Conservation (phyloP, 2,888 invertebrate species). For the Patella ulyssiponensis region DNA sequence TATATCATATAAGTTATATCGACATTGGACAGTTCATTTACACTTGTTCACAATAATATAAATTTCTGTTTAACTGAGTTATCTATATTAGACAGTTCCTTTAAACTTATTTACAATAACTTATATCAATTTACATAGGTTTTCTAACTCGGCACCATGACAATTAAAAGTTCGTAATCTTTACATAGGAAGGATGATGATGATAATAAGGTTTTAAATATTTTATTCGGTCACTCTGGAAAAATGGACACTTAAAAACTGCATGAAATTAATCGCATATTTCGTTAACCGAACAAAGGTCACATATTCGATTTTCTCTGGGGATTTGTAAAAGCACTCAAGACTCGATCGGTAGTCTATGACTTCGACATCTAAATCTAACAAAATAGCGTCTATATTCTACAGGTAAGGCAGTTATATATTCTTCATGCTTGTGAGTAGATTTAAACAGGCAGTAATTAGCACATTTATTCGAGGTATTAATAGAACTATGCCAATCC, state of each 20-base stretch:
- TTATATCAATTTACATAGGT: no score
- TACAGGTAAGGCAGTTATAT: not conserved
- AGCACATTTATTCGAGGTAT: not conserved
- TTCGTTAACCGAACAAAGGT: not conserved
- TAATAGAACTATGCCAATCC: not conserved
- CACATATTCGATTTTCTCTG: not conserved
- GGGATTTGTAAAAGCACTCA: not conserved
- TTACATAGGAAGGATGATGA: not conserved
- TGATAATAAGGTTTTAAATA: conserved; percentile 2
- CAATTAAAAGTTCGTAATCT: not conserved
- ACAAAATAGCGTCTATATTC: not conserved
- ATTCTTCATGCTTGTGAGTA: not conserved
- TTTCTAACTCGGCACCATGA: no score
- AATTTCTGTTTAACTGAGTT: no score
- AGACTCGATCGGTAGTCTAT: not conserved
- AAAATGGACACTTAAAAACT: not conserved
- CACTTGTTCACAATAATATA: no score
- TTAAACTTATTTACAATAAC: no score
- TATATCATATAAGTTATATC: no score
- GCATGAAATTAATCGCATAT: conserved; percentile 9
- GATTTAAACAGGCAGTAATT: conserved; percentile 2
- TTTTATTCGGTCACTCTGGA: not conserved
- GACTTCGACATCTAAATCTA: conserved; percentile 10
- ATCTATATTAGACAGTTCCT: no score
- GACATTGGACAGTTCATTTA: no score